Percentiles rank a stretch among this genome's conserved stretches.
Conservation (phyloP, 2,113 vertebrate genomes). For the Muscicapa adusta region DNA sequence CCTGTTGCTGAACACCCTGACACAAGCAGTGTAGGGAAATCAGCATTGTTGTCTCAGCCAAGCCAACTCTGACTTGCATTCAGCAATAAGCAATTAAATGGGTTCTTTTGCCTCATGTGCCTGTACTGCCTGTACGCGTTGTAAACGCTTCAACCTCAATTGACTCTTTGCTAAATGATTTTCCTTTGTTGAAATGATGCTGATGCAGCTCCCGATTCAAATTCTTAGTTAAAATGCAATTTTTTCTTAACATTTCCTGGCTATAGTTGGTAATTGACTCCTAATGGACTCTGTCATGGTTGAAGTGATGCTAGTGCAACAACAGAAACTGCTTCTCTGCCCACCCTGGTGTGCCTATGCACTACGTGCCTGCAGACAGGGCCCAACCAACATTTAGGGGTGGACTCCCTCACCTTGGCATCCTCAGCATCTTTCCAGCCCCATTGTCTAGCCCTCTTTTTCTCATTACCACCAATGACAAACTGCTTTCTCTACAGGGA, state of each 20-base stretch:
- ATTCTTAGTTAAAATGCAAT: slow-evolving; percentile 73
- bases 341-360: background rate
- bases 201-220: slow-evolving; percentile 67
- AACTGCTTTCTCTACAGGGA: background rate
- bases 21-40: background rate
- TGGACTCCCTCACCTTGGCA: background rate
- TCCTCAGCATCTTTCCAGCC: background rate
- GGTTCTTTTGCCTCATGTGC: slow-evolving; percentile 39
- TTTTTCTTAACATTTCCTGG: slow-evolving; percentile 55
- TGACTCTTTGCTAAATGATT: slow-evolving; percentile 73
- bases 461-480: background rate
- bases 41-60: background rate
- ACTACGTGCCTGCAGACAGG: background rate
- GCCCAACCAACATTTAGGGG: background rate
- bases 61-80: slow-evolving; percentile 19
- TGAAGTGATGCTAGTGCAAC: slow-evolving; percentile 57
- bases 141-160: slow-evolving; percentile 73
- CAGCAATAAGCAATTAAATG: slow-evolving; percentile 54
- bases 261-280: slow-evolving; percentile 70
- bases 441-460: background rate
- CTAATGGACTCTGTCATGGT: slow-evolving; percentile 73
- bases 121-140: slow-evolving; percentile 57
- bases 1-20: background rate
- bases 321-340: slow-evolving; percentile 49
- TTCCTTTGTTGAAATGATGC: slow-evolving; percentile 71